A percentile compares a stretch with the other conserved stretches of the same genome.
These are phyloP conservation scores for Acrocephalus arundinaceus DNA, from an alignment of 2,113 vertebrate genomes.

Conservation along the genomic window DNA sequence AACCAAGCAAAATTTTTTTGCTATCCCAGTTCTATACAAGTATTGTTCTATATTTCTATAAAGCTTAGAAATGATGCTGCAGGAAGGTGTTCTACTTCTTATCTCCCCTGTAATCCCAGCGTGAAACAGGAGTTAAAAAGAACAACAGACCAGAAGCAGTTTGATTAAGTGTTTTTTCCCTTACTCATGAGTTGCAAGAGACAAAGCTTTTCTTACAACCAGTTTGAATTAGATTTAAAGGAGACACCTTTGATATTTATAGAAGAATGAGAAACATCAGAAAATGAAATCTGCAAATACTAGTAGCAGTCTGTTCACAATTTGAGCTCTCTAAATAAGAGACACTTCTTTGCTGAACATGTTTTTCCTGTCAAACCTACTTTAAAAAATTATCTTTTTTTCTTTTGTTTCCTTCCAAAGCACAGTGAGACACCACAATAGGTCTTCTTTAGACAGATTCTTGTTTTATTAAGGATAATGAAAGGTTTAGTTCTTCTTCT, in stretches of 20 bases:
- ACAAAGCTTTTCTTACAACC: background rate
- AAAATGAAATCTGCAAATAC: background rate
- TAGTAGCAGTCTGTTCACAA: background rate
- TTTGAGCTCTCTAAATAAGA: background rate
- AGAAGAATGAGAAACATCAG: background rate
- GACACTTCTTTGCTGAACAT: background rate
- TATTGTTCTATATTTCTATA: background rate
- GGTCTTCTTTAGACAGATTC: slow-evolving; percentile 21
- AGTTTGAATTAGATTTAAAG: background rate
- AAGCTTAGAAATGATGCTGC: background rate
- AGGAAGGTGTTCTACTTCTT: background rate
- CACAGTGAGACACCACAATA: background rate
- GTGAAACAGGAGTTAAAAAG: background rate
- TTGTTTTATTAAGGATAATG: background rate
- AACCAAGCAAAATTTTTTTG: background rate
- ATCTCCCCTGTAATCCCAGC: background rate
- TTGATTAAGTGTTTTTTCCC: background rate
- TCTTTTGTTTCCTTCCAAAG: background rate
- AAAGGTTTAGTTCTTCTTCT: background rate
- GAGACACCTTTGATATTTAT: background rate
- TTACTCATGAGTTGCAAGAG: background rate
- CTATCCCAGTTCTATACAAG: background rate
- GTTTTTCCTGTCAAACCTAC: background rate
- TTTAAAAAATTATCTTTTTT: background rate
- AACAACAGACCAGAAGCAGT: background rate